Conservation (phyloP, 1,140 invertebrate genomes). For the Drosophila saltans region DNA sequence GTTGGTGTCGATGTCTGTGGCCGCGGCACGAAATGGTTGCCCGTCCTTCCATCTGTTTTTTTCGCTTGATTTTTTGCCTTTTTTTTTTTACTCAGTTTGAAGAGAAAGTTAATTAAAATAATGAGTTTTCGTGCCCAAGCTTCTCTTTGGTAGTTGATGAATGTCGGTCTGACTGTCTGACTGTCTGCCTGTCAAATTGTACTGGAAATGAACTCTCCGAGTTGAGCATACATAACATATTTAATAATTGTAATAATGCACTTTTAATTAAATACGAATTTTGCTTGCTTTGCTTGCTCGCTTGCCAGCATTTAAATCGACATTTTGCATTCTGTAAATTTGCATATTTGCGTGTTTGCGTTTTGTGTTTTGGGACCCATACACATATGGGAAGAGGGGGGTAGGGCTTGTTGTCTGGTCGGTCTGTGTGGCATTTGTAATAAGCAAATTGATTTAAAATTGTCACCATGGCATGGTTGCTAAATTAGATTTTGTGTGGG, state of each 20-base stretch:
- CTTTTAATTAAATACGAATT: conserved; percentile 75
- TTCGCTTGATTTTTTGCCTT: conserved; percentile 16
- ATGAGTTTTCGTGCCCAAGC: conserved; percentile 76
- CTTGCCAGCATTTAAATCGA: conserved; percentile 45
- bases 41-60: background rate
- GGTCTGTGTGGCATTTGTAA: conserved; percentile 60
- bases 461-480: conserved; percentile 60
- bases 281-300: conserved; percentile 22
- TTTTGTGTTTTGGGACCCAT: conserved; percentile 34
- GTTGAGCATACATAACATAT: conserved; percentile 43
- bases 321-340: conserved; percentile 62
- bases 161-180: conserved; percentile 60
- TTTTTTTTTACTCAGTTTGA: conserved; percentile 34
- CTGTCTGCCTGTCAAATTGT: conserved; percentile 52
- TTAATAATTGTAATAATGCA: conserved; percentile 74
- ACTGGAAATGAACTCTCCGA: conserved; percentile 18
- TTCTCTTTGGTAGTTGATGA: conserved; percentile 60
- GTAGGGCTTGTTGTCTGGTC: conserved; percentile 1
- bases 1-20: conserved; percentile 55
- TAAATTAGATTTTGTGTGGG: conserved; percentile 66
- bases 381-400: background rate
- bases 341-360: conserved; percentile 67
- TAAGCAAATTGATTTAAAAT: conserved; percentile 77
- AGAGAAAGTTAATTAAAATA: conserved; percentile 83
- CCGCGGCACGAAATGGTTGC: conserved; percentile 55